Evolutionary conservation across 2,113 vertebrate species (phyloP).

Genomic region (Myotis brandtii): DNA sequence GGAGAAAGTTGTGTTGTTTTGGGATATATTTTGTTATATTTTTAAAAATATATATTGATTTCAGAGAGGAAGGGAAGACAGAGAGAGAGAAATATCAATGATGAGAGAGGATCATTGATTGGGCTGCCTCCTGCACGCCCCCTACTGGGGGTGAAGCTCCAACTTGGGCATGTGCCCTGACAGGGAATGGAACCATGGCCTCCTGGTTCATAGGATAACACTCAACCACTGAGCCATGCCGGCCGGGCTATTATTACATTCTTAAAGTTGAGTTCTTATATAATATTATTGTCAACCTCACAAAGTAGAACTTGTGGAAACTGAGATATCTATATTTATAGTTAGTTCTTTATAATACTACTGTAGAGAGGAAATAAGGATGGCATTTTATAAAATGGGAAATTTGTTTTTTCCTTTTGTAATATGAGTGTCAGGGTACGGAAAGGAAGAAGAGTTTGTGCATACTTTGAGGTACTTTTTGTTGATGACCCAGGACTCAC

Average conservation of each 20-base stretch:
- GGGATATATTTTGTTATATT: neutral
- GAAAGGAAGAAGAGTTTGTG: neutral
- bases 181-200: too few relatives aligned
- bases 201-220: too few relatives aligned
- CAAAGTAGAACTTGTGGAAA: conserved; percentile 22
- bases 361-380: neutral
- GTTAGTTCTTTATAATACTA: conserved; percentile 30
- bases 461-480: neutral
- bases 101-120: too few relatives aligned
- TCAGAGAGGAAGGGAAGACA: too few relatives aligned
- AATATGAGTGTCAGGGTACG: neutral
- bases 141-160: too few relatives aligned
- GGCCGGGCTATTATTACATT: neutral
- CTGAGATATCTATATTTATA: neutral
- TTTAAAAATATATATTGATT: too few relatives aligned
- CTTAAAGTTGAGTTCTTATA: conserved; percentile 40
- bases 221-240: too few relatives aligned
- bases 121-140: too few relatives aligned
- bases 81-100: too few relatives aligned
- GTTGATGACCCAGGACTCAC: neutral
- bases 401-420: neutral
- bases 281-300: neutral
- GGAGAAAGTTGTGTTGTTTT: neutral
- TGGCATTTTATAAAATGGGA: conserved; percentile 35
- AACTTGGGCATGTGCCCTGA: too few relatives aligned